A percentile compares a stretch with the other conserved stretches of the same genome.
Conservation (phyloP, 2,797 vertebrate genomes). For the Periophthalmus magnuspinnatus region DNA sequence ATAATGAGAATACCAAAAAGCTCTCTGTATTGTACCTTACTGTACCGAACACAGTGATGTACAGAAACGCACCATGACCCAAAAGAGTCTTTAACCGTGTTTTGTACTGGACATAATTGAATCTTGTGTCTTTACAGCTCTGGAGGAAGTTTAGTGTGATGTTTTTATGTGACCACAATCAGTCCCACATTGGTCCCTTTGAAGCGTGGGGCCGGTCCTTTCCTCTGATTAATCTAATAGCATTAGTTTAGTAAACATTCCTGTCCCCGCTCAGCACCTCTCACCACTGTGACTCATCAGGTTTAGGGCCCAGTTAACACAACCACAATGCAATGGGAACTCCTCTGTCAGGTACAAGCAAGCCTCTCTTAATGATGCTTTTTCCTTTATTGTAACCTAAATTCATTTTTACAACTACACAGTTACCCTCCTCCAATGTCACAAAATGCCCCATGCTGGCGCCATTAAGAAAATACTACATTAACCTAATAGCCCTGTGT, state of each 20-base stretch:
- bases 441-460: constrained; percentile 55
- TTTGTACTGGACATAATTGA: constrained; percentile 9
- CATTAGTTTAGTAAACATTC: constrained; percentile 7
- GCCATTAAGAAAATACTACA: constrained; percentile 63
- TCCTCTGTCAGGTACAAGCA: constrained; percentile 11
- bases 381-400: constrained; percentile 38
- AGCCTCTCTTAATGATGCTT: constrained; percentile 21
- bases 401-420: constrained; percentile 47
- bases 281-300: constrained; percentile 9
- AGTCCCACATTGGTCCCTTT: constrained; percentile 9
- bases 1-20: neutral
- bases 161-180: constrained; percentile 19
- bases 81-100: neutral
- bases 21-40: neutral
- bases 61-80: neutral
- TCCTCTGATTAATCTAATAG: neutral
- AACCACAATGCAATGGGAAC: constrained; percentile 14
- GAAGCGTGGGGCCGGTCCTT: neutral
- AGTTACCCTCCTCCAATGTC: constrained; percentile 31
- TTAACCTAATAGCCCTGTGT: constrained; percentile 53
- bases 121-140: constrained; percentile 6
- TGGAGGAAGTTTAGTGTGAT: constrained; percentile 13
- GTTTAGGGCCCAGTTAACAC: constrained; percentile 8
- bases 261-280: constrained; percentile 10
- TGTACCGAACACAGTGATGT: neutral